Percentiles rank a stretch among this genome's conserved stretches.
Evolutionary conservation across 2,113 vertebrate species (phyloP).

Genomic region (Phaethornis superciliosus): DNA sequence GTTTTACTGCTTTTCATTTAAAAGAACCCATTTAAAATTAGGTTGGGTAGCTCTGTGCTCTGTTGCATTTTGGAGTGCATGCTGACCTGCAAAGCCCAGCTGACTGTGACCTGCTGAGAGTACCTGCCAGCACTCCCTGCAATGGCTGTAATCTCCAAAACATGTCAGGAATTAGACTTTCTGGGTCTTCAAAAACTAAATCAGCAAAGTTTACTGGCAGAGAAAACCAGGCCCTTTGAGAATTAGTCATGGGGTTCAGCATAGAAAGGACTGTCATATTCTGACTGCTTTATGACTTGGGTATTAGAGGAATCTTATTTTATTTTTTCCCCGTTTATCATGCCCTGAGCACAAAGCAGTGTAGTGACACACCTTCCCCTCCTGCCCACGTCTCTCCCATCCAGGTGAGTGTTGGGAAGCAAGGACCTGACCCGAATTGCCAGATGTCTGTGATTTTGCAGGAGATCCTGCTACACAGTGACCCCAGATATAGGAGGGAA

Average conservation of each 20-base stretch:
- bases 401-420: not conserved
- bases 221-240: not conserved
- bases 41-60: not conserved
- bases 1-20: conserved; percentile 7
- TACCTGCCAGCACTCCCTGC: not conserved
- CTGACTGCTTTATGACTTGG: not conserved
- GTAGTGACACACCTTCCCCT: not conserved
- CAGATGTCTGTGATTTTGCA: not conserved
- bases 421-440: not conserved
- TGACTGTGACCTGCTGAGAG: not conserved
- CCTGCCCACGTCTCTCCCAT: not conserved
- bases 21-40: not conserved
- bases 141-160: not conserved
- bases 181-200: not conserved
- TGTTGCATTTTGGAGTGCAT: not conserved
- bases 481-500: not conserved
- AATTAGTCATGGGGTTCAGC: not conserved
- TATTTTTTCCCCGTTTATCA: not conserved
- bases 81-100: not conserved
- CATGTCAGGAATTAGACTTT: not conserved
- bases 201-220: not conserved
- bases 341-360: not conserved
- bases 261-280: not conserved
- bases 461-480: not conserved
- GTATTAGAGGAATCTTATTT: not conserved